Conservation (phyloP, 2,797 vertebrate genomes). For the Bryconaethiops microstoma region DNA sequence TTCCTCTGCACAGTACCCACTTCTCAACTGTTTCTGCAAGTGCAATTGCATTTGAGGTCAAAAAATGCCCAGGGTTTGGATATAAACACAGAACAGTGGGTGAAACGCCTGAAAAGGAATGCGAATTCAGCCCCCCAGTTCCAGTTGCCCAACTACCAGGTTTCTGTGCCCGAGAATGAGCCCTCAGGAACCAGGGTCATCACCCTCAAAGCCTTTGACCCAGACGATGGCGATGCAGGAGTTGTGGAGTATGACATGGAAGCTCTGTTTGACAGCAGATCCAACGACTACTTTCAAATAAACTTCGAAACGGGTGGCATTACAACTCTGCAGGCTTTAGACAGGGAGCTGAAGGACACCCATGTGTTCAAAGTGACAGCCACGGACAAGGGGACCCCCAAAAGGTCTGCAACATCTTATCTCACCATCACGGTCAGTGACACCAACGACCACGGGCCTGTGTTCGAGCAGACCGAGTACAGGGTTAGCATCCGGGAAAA, state of each 20-base stretch:
- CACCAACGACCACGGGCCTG: conserved; percentile 85
- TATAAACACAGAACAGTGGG: background rate
- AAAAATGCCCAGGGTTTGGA: background rate
- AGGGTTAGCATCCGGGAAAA: conserved; percentile 85
- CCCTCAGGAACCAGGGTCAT: conserved; percentile 83
- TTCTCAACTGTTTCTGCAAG: conserved; percentile 38
- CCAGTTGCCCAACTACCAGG: conserved; percentile 86
- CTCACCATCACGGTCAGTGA: conserved; percentile 87
- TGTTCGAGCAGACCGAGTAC: conserved; percentile 87
- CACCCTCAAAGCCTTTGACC: conserved; percentile 80
- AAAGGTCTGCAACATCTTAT: conserved; percentile 79
- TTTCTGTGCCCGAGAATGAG: conserved; percentile 87
- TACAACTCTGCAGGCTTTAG: conserved; percentile 79
- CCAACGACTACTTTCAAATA: conserved; percentile 83
- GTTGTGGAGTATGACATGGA: conserved; percentile 83
- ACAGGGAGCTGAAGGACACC: conserved; percentile 87
- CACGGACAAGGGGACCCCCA: conserved; percentile 77
- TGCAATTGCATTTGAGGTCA: conserved; percentile 48
- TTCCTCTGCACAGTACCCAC: conserved; percentile 56
- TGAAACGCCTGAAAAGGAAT: conserved; percentile 67
- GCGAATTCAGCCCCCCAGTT: conserved; percentile 80
- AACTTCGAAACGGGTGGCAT: conserved; percentile 77
- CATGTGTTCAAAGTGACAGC: conserved; percentile 87
- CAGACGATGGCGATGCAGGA: conserved; percentile 81
- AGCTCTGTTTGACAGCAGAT: conserved; percentile 85